Conservation (phyloP, 2,113 vertebrate species). For the Arothron firmamentum region DNA sequence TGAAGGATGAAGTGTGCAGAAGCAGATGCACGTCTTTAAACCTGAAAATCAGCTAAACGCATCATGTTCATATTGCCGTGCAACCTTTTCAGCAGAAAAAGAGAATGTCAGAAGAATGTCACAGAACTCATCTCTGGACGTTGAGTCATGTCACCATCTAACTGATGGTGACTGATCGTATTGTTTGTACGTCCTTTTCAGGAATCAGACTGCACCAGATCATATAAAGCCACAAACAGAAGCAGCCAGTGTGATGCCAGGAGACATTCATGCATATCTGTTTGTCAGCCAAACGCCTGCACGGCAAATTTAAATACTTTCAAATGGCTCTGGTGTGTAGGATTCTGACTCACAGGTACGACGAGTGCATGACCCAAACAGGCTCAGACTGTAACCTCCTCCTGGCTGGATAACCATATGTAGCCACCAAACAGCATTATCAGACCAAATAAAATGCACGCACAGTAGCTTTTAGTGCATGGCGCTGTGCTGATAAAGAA, state of each 20-base stretch:
- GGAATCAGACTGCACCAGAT: constrained; percentile 30
- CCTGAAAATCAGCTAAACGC: background rate
- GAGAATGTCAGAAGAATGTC: constrained; percentile 7
- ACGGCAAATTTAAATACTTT: constrained; percentile 57
- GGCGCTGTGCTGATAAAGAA: constrained; percentile 1
- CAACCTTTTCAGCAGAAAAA: no score
- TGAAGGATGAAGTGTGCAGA: background rate
- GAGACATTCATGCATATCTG: no score
- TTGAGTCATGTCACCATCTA: constrained; percentile 39
- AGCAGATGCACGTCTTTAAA: background rate
- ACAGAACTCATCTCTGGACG: constrained; percentile 37
- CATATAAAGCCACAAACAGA: no score
- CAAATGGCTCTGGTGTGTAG: constrained; percentile 31
- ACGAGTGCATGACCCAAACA: constrained; percentile 19
- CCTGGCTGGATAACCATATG: constrained; percentile 35
- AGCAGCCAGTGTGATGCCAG: constrained; percentile 16
- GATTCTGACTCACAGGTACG: constrained; percentile 20
- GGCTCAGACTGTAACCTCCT: background rate
- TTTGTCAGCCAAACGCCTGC: constrained; percentile 38
- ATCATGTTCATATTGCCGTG: background rate
- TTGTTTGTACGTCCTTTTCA: constrained; percentile 7
- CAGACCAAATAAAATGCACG: constrained; percentile 41
- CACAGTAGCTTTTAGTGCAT: constrained; percentile 21
- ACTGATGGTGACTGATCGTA: background rate
- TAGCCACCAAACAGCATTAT: constrained; percentile 30